These are phyloP conservation scores for Hoplias malabaricus DNA, from an alignment of 2,113 vertebrate species.

Conservation along the genomic window DNA sequence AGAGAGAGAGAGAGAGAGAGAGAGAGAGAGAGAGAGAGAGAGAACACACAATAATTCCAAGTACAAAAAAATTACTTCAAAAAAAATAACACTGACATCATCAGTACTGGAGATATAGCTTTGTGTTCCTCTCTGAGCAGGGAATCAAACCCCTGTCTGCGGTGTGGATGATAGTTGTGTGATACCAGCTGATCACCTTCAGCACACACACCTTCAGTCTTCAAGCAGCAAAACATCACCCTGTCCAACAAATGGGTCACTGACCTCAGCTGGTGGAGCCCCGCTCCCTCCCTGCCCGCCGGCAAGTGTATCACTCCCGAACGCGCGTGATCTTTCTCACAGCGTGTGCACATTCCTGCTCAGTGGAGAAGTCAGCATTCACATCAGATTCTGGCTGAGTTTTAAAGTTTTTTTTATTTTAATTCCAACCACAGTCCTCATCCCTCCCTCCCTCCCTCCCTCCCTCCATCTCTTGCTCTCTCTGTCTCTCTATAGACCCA, in stretches of 20 bases:
- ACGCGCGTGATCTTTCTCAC: conserved; percentile 43
- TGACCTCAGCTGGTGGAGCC: conserved; percentile 46
- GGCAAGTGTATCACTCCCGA: conserved; percentile 38
- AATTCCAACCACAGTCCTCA: conserved; percentile 23
- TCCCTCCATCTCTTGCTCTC: background rate
- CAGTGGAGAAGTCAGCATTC: conserved; percentile 39
- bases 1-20: background rate
- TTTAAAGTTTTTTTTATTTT: conserved; percentile 24
- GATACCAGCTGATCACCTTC: too few relatives aligned
- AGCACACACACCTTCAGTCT: too few relatives aligned
- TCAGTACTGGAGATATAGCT: too few relatives aligned
- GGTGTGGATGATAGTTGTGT: too few relatives aligned
- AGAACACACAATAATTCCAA: too few relatives aligned
- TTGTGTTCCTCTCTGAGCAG: too few relatives aligned
- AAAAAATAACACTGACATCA: too few relatives aligned
- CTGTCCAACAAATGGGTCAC: conserved; percentile 57
- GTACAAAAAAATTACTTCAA: conserved; percentile 1
- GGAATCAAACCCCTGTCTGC: too few relatives aligned
- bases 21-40: background rate
- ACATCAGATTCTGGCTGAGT: conserved; percentile 59
- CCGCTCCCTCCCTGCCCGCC: conserved; percentile 63
- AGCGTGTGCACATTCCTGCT: conserved; percentile 52
- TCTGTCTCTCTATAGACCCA: conserved; percentile 18
- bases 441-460: background rate
- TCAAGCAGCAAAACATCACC: conserved; percentile 62